A percentile compares a stretch with the other conserved stretches of the same genome.
Conservation (phyloP, 2,888 invertebrate species). For the Ennomos quercinarius region DNA sequence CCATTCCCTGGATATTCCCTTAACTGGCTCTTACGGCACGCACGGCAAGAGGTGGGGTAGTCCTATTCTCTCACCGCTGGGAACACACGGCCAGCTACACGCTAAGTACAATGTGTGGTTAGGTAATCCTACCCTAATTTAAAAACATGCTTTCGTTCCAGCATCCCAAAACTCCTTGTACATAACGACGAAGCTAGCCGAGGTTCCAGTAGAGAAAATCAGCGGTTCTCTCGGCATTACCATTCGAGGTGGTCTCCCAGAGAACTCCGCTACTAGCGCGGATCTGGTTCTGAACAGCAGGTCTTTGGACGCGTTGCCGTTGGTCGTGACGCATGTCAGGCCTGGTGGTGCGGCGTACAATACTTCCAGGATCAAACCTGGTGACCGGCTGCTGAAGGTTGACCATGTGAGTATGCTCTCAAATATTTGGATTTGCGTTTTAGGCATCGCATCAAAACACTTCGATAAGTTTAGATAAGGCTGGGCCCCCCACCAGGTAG, state of each 20-base stretch:
- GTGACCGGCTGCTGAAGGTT: conserved; percentile 95
- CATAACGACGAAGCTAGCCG: conserved; percentile 91
- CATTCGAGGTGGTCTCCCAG: conserved; percentile 90
- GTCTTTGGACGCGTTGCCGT: conserved; percentile 87
- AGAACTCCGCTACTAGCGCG: conserved; percentile 83
- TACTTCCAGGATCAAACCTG: conserved; percentile 95
- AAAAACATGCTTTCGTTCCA: conserved; percentile 41
- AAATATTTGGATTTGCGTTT: too few relatives aligned
- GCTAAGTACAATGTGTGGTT: too few relatives aligned
- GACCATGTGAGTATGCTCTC: conserved; percentile 87
- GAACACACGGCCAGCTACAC: too few relatives aligned
- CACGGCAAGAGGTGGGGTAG: too few relatives aligned
- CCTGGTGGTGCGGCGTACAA: conserved; percentile 96
- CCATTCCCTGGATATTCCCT: too few relatives aligned
- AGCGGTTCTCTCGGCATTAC: conserved; percentile 95
- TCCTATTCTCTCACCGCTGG: too few relatives aligned
- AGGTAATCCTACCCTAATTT: not conserved
- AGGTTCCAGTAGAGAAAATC: conserved; percentile 92
- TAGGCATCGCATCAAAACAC: too few relatives aligned
- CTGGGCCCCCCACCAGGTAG: too few relatives aligned
- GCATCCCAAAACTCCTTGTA: conserved; percentile 90
- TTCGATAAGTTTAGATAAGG: too few relatives aligned
- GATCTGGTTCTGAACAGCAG: conserved; percentile 87
- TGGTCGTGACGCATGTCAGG: conserved; percentile 95
- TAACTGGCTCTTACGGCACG: too few relatives aligned